phyloP scores from a whole-genome alignment of 2,797 vertebrate genomes.

The Helostoma temminkii region DNA sequence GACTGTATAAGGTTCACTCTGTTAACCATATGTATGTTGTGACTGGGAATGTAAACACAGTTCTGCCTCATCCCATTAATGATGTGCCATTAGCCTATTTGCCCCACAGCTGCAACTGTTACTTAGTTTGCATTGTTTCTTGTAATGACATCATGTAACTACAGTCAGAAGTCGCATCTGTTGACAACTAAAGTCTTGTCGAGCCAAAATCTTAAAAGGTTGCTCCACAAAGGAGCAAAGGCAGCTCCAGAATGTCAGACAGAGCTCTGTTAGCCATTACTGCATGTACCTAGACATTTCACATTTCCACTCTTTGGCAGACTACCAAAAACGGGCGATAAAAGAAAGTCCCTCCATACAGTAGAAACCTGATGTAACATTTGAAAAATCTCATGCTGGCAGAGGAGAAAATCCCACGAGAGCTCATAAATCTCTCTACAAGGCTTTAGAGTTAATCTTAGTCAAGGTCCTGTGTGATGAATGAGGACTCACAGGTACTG shows the following conservation, averaged over 20 bases:
- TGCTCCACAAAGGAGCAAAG: conserved; percentile 44
- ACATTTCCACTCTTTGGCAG: conserved; percentile 1
- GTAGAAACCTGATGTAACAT: conserved; percentile 8
- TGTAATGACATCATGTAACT: conserved; percentile 67
- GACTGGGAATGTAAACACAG: conserved; percentile 28
- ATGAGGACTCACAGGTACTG: conserved; percentile 8
- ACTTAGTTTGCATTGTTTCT: conserved; percentile 49
- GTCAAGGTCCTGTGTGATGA: conserved; percentile 16
- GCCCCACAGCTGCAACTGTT: conserved; percentile 38
- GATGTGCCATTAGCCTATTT: conserved; percentile 13
- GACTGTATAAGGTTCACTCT: conserved; percentile 36
- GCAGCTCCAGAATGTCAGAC: conserved; percentile 25
- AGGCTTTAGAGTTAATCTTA: conserved; percentile 9
- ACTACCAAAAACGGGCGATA: conserved; percentile 20
- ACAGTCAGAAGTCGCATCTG: conserved; percentile 35
- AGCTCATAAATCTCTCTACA: conserved; percentile 41
- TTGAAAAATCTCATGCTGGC: conserved; percentile 11
- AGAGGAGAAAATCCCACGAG: conserved; percentile 18
- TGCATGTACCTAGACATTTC: background rate
- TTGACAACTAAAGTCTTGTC: conserved; percentile 27
- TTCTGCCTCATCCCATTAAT: conserved; percentile 39
- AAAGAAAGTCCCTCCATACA: conserved; percentile 24
- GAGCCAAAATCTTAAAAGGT: conserved; percentile 36
- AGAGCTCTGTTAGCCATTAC: conserved; percentile 24
- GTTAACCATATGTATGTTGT: conserved; percentile 3